These are phyloP conservation scores for Sinodicranocentrus sp. DNA, from an alignment of 2,888 invertebrate genomes.

Conservation along the genomic window DNA sequence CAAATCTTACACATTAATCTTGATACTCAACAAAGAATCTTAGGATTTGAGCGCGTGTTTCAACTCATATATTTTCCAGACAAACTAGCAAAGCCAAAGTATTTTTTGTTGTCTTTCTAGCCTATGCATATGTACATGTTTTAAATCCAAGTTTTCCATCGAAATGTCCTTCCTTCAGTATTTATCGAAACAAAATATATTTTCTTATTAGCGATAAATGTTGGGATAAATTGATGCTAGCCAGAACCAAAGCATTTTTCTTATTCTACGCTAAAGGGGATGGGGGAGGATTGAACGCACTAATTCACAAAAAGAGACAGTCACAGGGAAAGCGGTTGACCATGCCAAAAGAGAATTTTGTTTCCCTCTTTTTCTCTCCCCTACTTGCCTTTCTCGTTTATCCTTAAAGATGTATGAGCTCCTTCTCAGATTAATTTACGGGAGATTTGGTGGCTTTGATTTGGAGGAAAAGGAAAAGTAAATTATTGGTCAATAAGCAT, in stretches of 20 bases:
- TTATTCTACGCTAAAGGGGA: constrained; percentile 39
- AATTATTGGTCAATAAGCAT: constrained; percentile 51
- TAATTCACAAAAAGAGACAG: constrained; percentile 40
- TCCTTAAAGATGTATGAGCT: constrained; percentile 56
- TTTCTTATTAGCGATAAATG: constrained; percentile 45
- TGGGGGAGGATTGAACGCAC: constrained; percentile 30
- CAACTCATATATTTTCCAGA: not conserved
- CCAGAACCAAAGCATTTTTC: constrained; percentile 25
- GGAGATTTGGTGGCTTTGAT: constrained; percentile 60
- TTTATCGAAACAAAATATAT: constrained; percentile 24
- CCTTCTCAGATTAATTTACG: constrained; percentile 48
- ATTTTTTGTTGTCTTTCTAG: not conserved
- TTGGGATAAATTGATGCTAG: constrained; percentile 28
- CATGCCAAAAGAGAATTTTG: constrained; percentile 50
- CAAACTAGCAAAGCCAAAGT: too few relatives aligned
- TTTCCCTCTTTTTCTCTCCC: constrained; percentile 20
- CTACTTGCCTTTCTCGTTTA: constrained; percentile 38
- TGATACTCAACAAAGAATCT: not conserved
- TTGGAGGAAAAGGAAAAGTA: constrained; percentile 45
- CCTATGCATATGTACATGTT: not conserved
- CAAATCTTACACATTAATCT: constrained; percentile 11
- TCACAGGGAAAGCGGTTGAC: constrained; percentile 42
- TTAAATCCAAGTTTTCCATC: constrained; percentile 24
- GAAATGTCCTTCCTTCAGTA: constrained; percentile 29
- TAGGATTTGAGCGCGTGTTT: not conserved